A percentile compares a stretch with the other conserved stretches of the same genome.
Conservation (phyloP, 92 coral and sea anemone genomes). For the Actinernus sp. region DNA sequence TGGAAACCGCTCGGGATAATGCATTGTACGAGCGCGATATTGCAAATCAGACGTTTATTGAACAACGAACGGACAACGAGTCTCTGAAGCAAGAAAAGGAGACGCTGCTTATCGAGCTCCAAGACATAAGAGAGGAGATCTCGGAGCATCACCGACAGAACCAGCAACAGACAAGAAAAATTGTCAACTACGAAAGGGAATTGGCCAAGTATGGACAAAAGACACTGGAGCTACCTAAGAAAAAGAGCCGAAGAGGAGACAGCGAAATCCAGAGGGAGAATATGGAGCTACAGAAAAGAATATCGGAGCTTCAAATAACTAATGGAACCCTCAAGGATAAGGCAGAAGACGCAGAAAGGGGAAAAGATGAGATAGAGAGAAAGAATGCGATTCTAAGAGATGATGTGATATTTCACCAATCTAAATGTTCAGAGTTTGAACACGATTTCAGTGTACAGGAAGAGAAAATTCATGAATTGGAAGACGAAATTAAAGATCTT, state of each 20-base stretch:
- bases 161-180: slow-evolving; percentile 33
- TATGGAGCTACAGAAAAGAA: slow-evolving; percentile 37
- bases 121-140: slow-evolving; percentile 33
- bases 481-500: slow-evolving; percentile 64
- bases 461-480: slow-evolving; percentile 45
- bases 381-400: slow-evolving; percentile 64
- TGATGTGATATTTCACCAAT: slow-evolving; percentile 45
- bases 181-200: slow-evolving; percentile 51
- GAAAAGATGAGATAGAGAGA: slow-evolving; percentile 42
- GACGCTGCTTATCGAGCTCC: slow-evolving; percentile 52
- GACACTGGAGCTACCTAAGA: slow-evolving; percentile 14
- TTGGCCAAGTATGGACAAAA: slow-evolving; percentile 13
- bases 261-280: slow-evolving; percentile 57
- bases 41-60: slow-evolving; percentile 68
- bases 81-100: slow-evolving; percentile 76
- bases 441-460: slow-evolving; percentile 28
- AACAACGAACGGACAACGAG: slow-evolving; percentile 72
- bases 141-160: slow-evolving; percentile 27
- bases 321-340: slow-evolving; percentile 4
- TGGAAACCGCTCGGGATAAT: slow-evolving; percentile 67
- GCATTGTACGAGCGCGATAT: slow-evolving; percentile 68
- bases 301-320: slow-evolving; percentile 41
- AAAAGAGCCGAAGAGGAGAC: slow-evolving; percentile 37
- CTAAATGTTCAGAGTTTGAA: slow-evolving; percentile 47
- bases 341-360: slow-evolving; percentile 16